phyloP scores from a whole-genome alignment of 2,888 invertebrate species.

The Mythimna lalbum region DNA sequence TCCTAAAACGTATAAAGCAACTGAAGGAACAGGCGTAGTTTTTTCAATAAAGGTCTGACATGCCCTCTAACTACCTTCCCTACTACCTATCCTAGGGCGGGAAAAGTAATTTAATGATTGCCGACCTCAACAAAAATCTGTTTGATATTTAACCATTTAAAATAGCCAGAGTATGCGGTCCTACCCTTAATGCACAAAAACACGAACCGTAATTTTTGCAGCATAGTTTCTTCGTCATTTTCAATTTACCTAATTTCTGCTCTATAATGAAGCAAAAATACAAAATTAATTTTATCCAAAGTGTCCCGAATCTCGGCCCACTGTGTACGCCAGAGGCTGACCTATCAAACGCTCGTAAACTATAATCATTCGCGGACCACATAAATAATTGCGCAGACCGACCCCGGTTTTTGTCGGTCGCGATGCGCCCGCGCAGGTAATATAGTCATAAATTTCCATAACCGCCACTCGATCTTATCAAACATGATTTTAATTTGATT shows the following conservation, averaged over 20 bases:
- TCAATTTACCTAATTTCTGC: slow-evolving; percentile 1
- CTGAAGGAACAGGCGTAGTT: too few species aligned
- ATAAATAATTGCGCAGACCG: slow-evolving; percentile 89
- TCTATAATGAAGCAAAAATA: slow-evolving; percentile 9
- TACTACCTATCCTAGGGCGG: too few species aligned
- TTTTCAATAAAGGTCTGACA: too few species aligned
- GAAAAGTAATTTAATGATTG: too few species aligned
- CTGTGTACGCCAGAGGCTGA: slow-evolving; percentile 80
- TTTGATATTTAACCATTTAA: background rate
- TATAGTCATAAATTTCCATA: slow-evolving; percentile 91
- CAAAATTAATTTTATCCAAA: slow-evolving; percentile 59
- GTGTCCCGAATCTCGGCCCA: slow-evolving; percentile 62
- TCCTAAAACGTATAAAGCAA: too few species aligned
- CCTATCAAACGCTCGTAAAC: slow-evolving; percentile 86
- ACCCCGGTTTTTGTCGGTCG: slow-evolving; percentile 86
- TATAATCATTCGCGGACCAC: slow-evolving; percentile 89
- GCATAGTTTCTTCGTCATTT: background rate
- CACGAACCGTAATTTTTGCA: too few species aligned
- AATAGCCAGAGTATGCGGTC: background rate
- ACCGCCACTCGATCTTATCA: slow-evolving; percentile 91
- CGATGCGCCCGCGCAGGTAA: slow-evolving; percentile 89
- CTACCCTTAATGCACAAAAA: too few species aligned
- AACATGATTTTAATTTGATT: slow-evolving; percentile 91
- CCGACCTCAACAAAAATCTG: too few species aligned
- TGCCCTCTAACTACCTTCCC: too few species aligned